Base-by-base conservation (phyloP, 2,888 invertebrate genomes). In the Xanthia togata region DNA sequence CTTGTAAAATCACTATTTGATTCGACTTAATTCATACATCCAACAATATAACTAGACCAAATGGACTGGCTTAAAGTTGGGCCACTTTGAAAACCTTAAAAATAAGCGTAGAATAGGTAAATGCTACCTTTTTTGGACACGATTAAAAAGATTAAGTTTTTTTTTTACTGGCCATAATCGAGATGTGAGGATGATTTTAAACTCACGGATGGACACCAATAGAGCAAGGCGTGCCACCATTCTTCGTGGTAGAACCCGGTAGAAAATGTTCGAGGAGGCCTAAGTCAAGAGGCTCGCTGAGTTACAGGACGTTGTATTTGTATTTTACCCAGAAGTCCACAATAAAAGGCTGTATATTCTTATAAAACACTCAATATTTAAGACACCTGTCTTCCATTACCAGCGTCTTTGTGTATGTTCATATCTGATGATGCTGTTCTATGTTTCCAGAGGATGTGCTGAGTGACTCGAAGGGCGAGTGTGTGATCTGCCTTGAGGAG, bases 401-500 rank as follows among this genome's bases (percentile, higher is more conserved):
- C 31, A 50, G 11, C n/a, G 9, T 53, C 1, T 31, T 55, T n/a
- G 12, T 55, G 31, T 8, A 50, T 31, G n/a, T 4, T 53, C 14
- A 31, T 47, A 14, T 63, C 78, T 80, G 20, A 81, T 68, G 75
- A 82, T 86, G 78, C 85, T 31, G 73, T 91, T 87, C 1, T 55
- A 14, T 79, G 55, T 57, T 97, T 98, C 69, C 98, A 99, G 99
- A 99, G 98, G 99, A 99, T 96, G 98, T 99, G 92, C 97, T 99
- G 96, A 98, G 98, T 91, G 99, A 99, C 95, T 98, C 99, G 93
- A 99, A 99, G 97, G 99, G 99, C 84, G 99, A 99, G 97, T 99
- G 99, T 97, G 99, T 99, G 92, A 99, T 99, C 96, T 99, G 99
- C 97, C 97, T 99, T 94, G 99, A 99, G 96, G 99, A 99, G 94